Evolutionary conservation across 2,888 invertebrate species (phyloP), one percentile per base, ranked within the genome.

Genomic region (Eupithecia inturbata): DNA sequence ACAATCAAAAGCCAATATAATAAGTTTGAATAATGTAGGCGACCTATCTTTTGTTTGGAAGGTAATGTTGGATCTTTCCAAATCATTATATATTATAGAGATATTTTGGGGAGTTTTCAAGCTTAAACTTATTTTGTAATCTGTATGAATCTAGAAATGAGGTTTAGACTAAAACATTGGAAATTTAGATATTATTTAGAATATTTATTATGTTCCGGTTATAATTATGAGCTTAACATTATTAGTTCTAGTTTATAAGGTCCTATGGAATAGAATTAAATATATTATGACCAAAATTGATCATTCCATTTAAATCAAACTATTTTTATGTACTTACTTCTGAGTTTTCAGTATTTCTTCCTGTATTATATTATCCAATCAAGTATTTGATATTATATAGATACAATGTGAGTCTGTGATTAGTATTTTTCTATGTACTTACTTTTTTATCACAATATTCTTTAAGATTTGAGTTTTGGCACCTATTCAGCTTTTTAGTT

Each of bases 221-320:
- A 45, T 19, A 73, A 73, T 64, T 80, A 74, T 73, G 80, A 82
- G 81, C 81, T 84, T 82, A 83, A 79, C 76, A 78, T 79, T 76
- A 76, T 78, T 76, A 81, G 77, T 80, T 81, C 60, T 79, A 79
- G 73, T 68, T 82, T 79, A 41, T 78, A 72, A 81, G 83, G 79
- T 83, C 80, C 79, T 82, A 82, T 83, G 80, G 39, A 45, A 57
- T 66, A 62, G n/a, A 62, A 66, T 68, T 41, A 66, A 7, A 36
- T 66, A 22, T 39, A 39, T 83, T 82, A 82, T 78, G 77, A 66
- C 66, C 66, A 66, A 66, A 62, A 66, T 66, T 39, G 10, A 22
- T 39, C 22, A 66, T 66, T 66, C 66, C 66, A 66, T 26, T 64
- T 39, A 22, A 39, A 66, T 22, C 33, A 22, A 36, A 39, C 66